A percentile compares a stretch with the other conserved stretches of the same genome.
These are phyloP conservation scores for Galeopterus variegatus DNA, from an alignment of 2,113 vertebrate species.

Conservation along the genomic window DNA sequence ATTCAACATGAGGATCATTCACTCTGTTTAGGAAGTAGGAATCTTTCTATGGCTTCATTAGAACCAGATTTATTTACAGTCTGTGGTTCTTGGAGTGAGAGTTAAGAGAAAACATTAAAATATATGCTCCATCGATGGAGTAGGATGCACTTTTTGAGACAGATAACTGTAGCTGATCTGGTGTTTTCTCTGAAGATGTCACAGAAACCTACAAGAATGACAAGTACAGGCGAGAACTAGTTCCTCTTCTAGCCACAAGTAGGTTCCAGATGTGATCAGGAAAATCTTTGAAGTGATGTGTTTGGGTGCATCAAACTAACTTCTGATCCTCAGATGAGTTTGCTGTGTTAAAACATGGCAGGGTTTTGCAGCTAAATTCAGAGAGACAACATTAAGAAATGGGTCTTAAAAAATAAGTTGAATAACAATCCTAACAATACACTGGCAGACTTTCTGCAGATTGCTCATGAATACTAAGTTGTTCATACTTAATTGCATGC, in stretches of 20 bases:
- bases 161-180: background rate
- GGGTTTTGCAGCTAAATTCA: background rate
- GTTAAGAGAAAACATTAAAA: background rate
- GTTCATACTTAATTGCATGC: background rate
- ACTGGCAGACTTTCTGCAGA: background rate
- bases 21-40: background rate
- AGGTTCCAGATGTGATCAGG: background rate
- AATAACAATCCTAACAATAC: background rate
- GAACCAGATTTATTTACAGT: conserved; percentile 5
- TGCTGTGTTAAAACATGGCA: background rate
- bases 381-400: background rate
- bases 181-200: conserved; percentile 39
- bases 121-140: background rate
- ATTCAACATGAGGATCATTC: background rate
- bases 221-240: background rate
- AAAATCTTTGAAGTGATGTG: background rate
- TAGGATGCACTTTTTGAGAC: background rate
- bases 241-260: fast-evolving
- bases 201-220: background rate
- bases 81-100: background rate
- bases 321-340: background rate
- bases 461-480: background rate
- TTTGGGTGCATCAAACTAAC: background rate
- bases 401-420: background rate
- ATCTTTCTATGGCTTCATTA: background rate